Evolutionary conservation across 2,113 vertebrate species (phyloP).

Genomic region (Spermophilus dauricus): DNA sequence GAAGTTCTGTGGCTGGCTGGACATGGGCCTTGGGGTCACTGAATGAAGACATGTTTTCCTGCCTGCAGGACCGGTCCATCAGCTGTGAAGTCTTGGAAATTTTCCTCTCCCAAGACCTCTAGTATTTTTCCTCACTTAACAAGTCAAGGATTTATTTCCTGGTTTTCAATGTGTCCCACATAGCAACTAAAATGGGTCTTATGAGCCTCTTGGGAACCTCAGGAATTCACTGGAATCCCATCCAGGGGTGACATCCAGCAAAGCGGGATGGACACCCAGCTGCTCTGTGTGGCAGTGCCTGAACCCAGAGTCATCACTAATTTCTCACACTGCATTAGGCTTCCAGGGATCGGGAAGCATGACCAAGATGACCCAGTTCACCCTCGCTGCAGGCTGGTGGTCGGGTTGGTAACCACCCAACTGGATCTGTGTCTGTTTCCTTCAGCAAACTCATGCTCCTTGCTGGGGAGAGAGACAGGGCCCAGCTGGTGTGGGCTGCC

Average conservation of each 20-base stretch:
- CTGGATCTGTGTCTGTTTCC: not conserved
- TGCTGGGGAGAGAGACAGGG: not conserved
- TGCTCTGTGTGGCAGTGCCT: not conserved
- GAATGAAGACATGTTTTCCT: not conserved
- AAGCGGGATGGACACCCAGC: not conserved
- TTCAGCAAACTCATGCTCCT: not conserved
- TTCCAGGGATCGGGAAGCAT: not conserved
- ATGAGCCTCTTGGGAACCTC: not conserved
- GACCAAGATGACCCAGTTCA: slow-evolving; percentile 6
- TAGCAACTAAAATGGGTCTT: not conserved
- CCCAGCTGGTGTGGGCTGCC: not conserved
- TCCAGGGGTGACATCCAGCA: not conserved
- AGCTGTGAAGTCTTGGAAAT: not conserved
- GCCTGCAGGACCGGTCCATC: not conserved
- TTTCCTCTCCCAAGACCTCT: not conserved
- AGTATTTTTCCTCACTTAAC: slow-evolving; percentile 41
- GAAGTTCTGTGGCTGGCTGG: not conserved
- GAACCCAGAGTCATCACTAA: not conserved
- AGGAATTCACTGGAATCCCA: slow-evolving; percentile 42
- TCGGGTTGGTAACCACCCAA: not conserved
- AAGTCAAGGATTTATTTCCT: not conserved
- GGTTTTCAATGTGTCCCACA: not conserved
- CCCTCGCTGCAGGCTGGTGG: not conserved
- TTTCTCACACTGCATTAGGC: not conserved
- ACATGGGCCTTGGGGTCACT: not conserved